Evolutionary conservation across 2,113 vertebrate species (phyloP).

Genomic region (Oncorhynchus mykiss): DNA sequence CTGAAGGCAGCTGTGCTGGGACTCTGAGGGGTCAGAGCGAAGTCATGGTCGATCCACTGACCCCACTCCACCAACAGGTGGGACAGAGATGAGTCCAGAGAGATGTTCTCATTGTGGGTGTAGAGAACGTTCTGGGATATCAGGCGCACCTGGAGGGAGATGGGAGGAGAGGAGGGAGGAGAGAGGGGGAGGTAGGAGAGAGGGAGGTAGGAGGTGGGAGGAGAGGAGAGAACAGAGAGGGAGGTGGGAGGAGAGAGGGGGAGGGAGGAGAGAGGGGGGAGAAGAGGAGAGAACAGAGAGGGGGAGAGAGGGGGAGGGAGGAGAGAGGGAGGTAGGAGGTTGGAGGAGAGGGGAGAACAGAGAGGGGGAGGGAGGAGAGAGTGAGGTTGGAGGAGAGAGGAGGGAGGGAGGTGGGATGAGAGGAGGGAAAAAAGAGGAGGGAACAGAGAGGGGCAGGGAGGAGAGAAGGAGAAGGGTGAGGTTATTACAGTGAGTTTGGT

Average conservation of each 20-base stretch:
- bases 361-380: background rate
- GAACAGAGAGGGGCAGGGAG: too few species aligned
- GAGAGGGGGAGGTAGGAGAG: too few species aligned
- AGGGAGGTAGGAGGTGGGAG: too few species aligned
- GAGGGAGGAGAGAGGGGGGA: too few species aligned
- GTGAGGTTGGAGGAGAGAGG: too few species aligned
- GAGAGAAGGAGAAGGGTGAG: too few species aligned
- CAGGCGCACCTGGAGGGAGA: slow-evolving; percentile 64
- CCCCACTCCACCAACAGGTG: slow-evolving; percentile 81
- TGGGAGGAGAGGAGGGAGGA: background rate
- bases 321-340: background rate
- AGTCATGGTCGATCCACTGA: slow-evolving; percentile 80
- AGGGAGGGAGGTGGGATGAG: too few species aligned
- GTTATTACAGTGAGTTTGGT: too few species aligned
- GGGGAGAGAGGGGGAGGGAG: background rate
- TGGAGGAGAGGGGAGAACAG: slow-evolving; percentile 31
- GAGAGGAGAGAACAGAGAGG: too few species aligned
- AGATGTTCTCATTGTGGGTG: slow-evolving; percentile 76
- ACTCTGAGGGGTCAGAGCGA: slow-evolving; percentile 77
- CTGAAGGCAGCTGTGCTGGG: slow-evolving; percentile 71
- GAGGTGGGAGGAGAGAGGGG: too few species aligned
- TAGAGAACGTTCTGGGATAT: slow-evolving; percentile 77
- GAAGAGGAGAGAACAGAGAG: too few species aligned
- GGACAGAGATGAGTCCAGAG: slow-evolving; percentile 70
- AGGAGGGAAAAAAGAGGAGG: too few species aligned